Evolutionary conservation across 2,888 invertebrate species (phyloP).

Genomic region (Synergus japonicus): DNA sequence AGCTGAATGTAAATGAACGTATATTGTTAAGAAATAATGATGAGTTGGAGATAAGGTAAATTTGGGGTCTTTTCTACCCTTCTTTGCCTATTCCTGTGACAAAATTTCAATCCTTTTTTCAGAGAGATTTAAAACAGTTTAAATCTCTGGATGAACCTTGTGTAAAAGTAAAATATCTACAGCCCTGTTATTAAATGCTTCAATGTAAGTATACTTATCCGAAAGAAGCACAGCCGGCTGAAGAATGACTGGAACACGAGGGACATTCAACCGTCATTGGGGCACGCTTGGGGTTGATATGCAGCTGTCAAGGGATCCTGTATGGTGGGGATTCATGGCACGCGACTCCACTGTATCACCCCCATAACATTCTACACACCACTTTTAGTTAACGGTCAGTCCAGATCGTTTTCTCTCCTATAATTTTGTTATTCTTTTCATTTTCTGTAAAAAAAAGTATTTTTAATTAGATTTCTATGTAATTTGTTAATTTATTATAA

Average conservation of each 20-base stretch:
- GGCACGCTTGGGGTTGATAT: slow-evolving; percentile 54
- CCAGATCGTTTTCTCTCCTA: slow-evolving; percentile 36
- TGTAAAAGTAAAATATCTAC: not conserved
- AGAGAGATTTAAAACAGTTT: not conserved
- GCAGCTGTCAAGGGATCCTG: slow-evolving; percentile 56
- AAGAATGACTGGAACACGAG: slow-evolving; percentile 20
- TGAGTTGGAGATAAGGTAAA: too few species aligned
- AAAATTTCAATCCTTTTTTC: not conserved
- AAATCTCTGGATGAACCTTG: slow-evolving; percentile 2
- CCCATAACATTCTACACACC: slow-evolving; percentile 48
- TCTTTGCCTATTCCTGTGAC: not conserved
- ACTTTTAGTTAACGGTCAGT: slow-evolving; percentile 54
- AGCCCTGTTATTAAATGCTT: slow-evolving; percentile 22
- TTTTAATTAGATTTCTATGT: not conserved
- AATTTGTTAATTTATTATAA: not conserved
- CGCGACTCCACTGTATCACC: slow-evolving; percentile 57
- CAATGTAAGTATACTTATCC: not conserved
- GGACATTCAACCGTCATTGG: slow-evolving; percentile 42
- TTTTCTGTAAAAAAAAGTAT: not conserved
- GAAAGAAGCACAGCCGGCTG: slow-evolving; percentile 22
- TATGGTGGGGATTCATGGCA: slow-evolving; percentile 63
- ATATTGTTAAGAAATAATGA: too few species aligned
- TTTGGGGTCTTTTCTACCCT: not conserved
- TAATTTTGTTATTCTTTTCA: not conserved
- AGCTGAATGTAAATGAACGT: too few species aligned